Conservation (phyloP, 2,797 vertebrate species). For the Acanthurus leucopareius region DNA sequence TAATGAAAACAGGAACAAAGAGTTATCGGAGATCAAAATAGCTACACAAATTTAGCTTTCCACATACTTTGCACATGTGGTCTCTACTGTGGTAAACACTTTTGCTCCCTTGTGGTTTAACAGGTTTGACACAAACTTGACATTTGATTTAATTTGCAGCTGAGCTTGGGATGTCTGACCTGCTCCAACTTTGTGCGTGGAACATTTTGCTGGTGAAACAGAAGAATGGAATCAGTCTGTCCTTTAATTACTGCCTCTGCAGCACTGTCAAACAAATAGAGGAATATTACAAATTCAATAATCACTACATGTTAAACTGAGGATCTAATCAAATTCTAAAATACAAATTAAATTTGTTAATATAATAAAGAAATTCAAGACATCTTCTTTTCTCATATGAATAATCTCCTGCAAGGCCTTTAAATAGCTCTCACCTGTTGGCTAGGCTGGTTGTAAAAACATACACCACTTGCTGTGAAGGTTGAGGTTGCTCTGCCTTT, state of each 20-base stretch:
- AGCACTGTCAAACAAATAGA: slow-evolving; percentile 85
- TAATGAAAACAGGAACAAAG: slow-evolving; percentile 74
- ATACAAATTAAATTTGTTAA: not conserved
- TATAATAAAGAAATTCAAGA: not conserved
- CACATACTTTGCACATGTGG: slow-evolving; percentile 54
- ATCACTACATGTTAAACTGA: not conserved
- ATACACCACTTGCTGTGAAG: slow-evolving; percentile 93
- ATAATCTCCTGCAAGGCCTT: not conserved
- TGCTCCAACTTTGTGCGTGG: slow-evolving; percentile 94
- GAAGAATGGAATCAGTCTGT: slow-evolving; percentile 94
- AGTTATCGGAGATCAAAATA: slow-evolving; percentile 56
- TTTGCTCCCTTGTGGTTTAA: slow-evolving; percentile 13
- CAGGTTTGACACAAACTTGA: slow-evolving; percentile 10
- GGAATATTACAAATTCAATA: not conserved
- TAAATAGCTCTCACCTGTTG: slow-evolving; percentile 90
- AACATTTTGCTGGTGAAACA: slow-evolving; percentile 97
- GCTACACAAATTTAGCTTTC: slow-evolving; percentile 51
- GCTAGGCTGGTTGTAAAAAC: slow-evolving; percentile 97
- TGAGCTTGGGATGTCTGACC: slow-evolving; percentile 78
- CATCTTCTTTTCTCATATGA: not conserved
- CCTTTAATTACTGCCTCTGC: slow-evolving; percentile 97
- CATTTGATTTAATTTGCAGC: not conserved
- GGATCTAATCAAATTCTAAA: not conserved
- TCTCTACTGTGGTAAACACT: slow-evolving; percentile 13
- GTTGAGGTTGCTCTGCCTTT: slow-evolving; percentile 80